Evolutionary conservation across 2,797 vertebrate genomes (phyloP).

Genomic region (Anguilla megastoma): DNA sequence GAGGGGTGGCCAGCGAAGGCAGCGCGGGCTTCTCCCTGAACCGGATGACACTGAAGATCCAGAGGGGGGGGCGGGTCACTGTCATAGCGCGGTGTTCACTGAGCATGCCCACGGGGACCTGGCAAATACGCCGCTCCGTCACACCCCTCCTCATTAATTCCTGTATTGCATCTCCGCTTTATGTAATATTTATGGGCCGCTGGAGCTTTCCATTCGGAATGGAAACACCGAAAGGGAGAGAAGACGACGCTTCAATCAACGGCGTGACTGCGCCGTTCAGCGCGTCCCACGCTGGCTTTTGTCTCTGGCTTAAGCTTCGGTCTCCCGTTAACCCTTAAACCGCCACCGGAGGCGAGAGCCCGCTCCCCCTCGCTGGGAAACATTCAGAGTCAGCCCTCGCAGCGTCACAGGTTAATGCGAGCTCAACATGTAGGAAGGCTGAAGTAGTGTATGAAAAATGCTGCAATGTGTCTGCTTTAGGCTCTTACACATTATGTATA

Average conservation of each 20-base stretch:
- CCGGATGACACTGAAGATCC: background rate
- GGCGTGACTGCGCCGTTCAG: slow-evolving; percentile 62
- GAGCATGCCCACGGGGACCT: slow-evolving; percentile 70
- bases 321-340: slow-evolving; percentile 68
- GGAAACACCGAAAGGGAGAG: slow-evolving; percentile 64
- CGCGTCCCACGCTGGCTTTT: slow-evolving; percentile 64
- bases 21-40: background rate
- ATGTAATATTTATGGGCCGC: slow-evolving; percentile 81
- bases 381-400: background rate
- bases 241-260: slow-evolving; percentile 72
- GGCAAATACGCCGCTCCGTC: slow-evolving; percentile 58
- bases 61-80: slow-evolving; percentile 53
- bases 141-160: slow-evolving; percentile 70
- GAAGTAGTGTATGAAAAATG: background rate
- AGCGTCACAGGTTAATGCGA: background rate
- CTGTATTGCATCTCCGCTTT: slow-evolving; percentile 77
- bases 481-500: background rate
- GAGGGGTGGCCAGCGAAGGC: slow-evolving; percentile 29
- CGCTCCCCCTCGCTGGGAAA: background rate
- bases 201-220: slow-evolving; percentile 75
- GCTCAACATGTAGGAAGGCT: background rate
- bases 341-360: slow-evolving; percentile 58
- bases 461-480: background rate
- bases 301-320: slow-evolving; percentile 63
- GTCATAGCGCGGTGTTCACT: slow-evolving; percentile 57